phyloP scores from a whole-genome alignment of 1,140 invertebrate species.

The Macrostomum lignano region DNA sequence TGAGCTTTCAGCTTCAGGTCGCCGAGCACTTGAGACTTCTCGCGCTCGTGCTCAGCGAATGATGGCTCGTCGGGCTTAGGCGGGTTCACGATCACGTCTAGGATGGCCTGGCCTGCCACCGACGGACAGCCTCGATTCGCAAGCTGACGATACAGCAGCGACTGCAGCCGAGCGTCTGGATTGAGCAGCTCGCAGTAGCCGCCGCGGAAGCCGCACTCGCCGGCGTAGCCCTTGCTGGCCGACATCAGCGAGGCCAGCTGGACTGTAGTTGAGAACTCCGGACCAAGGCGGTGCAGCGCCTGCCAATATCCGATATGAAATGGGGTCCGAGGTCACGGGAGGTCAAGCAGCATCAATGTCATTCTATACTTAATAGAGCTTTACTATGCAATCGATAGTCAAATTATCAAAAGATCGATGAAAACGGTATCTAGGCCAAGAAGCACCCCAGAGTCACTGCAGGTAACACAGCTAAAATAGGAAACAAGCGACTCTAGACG shows the following conservation, averaged over 20 bases:
- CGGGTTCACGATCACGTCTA: slow-evolving; percentile 52
- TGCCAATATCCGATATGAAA: no score
- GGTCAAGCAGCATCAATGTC: no score
- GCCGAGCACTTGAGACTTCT: slow-evolving; percentile 48
- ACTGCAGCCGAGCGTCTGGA: slow-evolving; percentile 45
- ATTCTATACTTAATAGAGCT: no score
- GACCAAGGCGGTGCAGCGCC: slow-evolving; percentile 55
- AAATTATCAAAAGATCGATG: no score
- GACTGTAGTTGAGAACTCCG: slow-evolving; percentile 40
- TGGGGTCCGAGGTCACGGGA: no score
- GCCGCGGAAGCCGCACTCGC: no score
- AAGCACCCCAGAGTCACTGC: no score
- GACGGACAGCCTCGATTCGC: slow-evolving; percentile 79
- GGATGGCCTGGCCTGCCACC: slow-evolving; percentile 59
- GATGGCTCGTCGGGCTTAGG: slow-evolving; percentile 52
- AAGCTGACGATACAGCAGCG: slow-evolving; percentile 54
- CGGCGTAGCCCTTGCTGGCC: slow-evolving; percentile 58
- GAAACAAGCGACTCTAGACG: no score
- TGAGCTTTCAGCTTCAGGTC: slow-evolving; percentile 46
- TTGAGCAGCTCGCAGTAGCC: slow-evolving; percentile 72
- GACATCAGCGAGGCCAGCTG: slow-evolving; percentile 87
- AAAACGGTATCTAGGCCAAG: no score
- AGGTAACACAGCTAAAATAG: no score
- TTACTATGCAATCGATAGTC: no score
- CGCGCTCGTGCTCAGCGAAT: slow-evolving; percentile 31